Evolutionary conservation across 1,140 invertebrate species (phyloP).

Genomic region (Camponotus vicinus): DNA sequence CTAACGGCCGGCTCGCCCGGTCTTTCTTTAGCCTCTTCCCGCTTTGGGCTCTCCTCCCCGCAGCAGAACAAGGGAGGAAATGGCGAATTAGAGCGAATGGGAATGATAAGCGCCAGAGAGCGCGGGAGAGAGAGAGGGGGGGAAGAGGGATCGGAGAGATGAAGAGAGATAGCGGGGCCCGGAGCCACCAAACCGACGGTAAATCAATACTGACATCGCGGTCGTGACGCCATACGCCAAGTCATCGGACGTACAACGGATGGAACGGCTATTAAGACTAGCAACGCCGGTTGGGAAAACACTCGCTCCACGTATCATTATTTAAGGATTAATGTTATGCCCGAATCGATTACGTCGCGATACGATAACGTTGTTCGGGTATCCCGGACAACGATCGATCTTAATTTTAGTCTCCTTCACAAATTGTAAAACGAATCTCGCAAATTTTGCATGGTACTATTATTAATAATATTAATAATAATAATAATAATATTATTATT

Average conservation of each 20-base stretch:
- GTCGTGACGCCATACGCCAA: slow-evolving; percentile 71
- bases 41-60: slow-evolving; percentile 26
- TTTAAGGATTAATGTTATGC: slow-evolving; percentile 44
- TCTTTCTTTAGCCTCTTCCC: slow-evolving; percentile 56
- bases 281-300: slow-evolving; percentile 41
- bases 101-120: slow-evolving; percentile 41
- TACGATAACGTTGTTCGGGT: neutral
- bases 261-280: slow-evolving; percentile 58
- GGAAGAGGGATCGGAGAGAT: slow-evolving; percentile 12
- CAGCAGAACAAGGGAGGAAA: slow-evolving; percentile 39
- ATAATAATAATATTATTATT: too few species aligned
- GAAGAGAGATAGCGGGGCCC: slow-evolving; percentile 53
- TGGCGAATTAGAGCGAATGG: slow-evolving; percentile 55
- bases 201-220: slow-evolving; percentile 77
- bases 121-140: neutral
- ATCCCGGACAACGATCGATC: neutral
- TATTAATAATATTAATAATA: neutral
- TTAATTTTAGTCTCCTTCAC: neutral
- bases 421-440: neutral
- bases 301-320: slow-evolving; percentile 46
- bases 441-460: neutral
- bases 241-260: slow-evolving; percentile 62
- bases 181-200: slow-evolving; percentile 73
- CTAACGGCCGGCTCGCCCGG: slow-evolving; percentile 44
- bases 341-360: slow-evolving; percentile 21